Conservation (phyloP, 2,888 invertebrate genomes). For the Watsonalla binaria region DNA sequence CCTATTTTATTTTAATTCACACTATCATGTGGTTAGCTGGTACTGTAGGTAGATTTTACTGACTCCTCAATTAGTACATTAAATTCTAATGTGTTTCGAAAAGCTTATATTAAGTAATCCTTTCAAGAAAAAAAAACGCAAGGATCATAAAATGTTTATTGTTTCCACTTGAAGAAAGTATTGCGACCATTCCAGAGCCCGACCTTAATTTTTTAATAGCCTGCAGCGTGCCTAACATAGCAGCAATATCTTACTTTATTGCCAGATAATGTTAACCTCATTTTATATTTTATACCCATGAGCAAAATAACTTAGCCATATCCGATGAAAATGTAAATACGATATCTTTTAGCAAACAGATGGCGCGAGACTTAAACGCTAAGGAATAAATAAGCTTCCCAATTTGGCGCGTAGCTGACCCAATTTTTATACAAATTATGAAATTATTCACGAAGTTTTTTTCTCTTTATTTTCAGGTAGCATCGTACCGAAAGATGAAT, state of each 20-base stretch:
- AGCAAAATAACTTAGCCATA: not conserved
- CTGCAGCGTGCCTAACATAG: constrained; percentile 3
- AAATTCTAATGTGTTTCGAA: too few species aligned
- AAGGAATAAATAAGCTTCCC: not conserved
- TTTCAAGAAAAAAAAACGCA: constrained; percentile 26
- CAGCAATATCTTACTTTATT: not conserved
- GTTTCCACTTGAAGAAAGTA: constrained; percentile 40
- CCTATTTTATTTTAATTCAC: too few species aligned
- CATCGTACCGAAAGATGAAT: not conserved
- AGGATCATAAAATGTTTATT: constrained; percentile 45
- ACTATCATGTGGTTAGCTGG: too few species aligned
- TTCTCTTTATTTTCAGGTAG: not conserved
- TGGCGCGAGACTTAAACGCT: not conserved
- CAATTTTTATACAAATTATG: too few species aligned
- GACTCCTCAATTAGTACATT: too few species aligned
- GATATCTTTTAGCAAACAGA: not conserved
- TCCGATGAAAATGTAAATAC: not conserved
- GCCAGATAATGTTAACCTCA: not conserved
- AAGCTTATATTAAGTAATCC: too few species aligned
- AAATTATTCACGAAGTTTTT: too few species aligned
- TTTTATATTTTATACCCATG: not conserved
- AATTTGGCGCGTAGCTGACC: not conserved
- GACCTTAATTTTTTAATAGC: constrained; percentile 28
- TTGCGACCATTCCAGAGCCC: constrained; percentile 34
- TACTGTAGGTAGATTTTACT: too few species aligned